Percentiles rank a stretch among this genome's conserved stretches.
Conservation (phyloP, 2,888 invertebrate genomes). For the Masnerella sp. region DNA sequence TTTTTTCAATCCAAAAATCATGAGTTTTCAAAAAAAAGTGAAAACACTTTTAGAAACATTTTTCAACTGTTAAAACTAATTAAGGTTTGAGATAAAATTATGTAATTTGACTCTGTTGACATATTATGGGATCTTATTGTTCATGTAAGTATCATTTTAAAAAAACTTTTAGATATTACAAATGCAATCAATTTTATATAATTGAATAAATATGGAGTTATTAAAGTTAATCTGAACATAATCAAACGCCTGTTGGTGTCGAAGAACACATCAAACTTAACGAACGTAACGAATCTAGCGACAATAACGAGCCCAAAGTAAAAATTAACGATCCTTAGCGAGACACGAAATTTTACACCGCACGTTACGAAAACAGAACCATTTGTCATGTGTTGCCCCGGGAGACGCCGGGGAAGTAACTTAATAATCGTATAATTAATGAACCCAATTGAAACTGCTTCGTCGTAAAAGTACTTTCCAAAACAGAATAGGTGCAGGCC, state of each 20-base stretch:
- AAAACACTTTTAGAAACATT: no score
- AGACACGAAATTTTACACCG: constrained; percentile 16
- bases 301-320: constrained; percentile 13
- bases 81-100: no score
- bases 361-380: constrained; percentile 12
- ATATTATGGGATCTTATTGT: no score
- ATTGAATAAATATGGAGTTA: no score
- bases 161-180: no score
- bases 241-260: constrained; percentile 22
- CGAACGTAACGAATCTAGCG: constrained; percentile 25
- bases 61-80: no score
- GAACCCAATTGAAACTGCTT: constrained; percentile 22
- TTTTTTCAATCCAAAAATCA: no score
- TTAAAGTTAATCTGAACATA: no score
- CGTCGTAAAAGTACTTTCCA: constrained; percentile 25
- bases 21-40: no score
- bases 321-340: constrained; percentile 28
- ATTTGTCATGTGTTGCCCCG: constrained; percentile 22
- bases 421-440: constrained; percentile 38
- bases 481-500: constrained; percentile 31
- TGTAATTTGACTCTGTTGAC: no score
- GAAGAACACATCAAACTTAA: constrained; percentile 15
- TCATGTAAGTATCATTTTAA: no score
- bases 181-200: no score
- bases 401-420: constrained; percentile 8